Percentiles rank a stretch among this genome's conserved stretches.
Evolutionary conservation across 2,797 vertebrate genomes (phyloP).

Genomic region (Chrosomus eos): DNA sequence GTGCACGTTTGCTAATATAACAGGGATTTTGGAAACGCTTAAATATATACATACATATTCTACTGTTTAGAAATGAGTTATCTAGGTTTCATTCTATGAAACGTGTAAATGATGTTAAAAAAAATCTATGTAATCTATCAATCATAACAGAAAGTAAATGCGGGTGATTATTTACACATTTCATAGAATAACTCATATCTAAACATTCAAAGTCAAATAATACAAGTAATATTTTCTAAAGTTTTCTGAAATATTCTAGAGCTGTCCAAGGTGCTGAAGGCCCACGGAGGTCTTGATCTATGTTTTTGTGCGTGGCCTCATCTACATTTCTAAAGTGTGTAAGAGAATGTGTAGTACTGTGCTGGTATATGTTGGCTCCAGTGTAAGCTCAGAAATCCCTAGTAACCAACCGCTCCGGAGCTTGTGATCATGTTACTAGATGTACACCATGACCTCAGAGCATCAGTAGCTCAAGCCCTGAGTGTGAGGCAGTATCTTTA

Average conservation of each 20-base stretch:
- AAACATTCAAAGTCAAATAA: background rate
- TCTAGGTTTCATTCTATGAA: background rate
- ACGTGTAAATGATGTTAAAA: background rate
- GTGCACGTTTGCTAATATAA: background rate
- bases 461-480: background rate
- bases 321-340: background rate
- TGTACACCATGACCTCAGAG: background rate
- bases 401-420: slow-evolving; percentile 5
- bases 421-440: slow-evolving; percentile 31
- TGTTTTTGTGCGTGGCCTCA: background rate
- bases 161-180: background rate
- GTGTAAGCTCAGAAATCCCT: background rate
- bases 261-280: slow-evolving; percentile 28
- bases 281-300: background rate
- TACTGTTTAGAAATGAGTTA: background rate
- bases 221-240: background rate
- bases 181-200: background rate
- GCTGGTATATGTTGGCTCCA: background rate
- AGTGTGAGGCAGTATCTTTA: background rate
- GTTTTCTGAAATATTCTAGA: background rate
- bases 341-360: background rate
- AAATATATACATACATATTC: background rate
- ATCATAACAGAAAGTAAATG: background rate
- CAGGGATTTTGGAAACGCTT: background rate
- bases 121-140: too few species aligned